These are phyloP conservation scores for Plotosus lineatus DNA, from an alignment of 2,113 vertebrate genomes.

Conservation along the genomic window DNA sequence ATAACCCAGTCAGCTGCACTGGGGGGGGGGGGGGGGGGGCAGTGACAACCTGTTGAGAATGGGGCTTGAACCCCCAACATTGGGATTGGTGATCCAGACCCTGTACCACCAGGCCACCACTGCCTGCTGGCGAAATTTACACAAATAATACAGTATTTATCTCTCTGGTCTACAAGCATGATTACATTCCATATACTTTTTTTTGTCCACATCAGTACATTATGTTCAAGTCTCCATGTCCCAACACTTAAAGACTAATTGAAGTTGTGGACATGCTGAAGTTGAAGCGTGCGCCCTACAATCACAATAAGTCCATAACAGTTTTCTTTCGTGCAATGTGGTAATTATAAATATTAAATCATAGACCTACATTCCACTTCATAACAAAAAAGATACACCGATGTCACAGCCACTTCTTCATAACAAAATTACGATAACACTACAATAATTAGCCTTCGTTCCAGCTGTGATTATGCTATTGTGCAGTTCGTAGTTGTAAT, in stretches of 20 bases:
- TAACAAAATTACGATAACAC: not conserved
- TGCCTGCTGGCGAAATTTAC: no score
- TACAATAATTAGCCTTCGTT: not conserved
- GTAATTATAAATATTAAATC: not conserved
- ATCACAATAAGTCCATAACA: not conserved
- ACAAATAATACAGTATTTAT: no score
- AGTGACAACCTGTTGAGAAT: no score
- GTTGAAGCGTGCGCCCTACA: not conserved
- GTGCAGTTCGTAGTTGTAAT: not conserved
- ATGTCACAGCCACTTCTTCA: not conserved
- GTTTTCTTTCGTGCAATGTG: not conserved
- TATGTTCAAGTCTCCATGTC: not conserved
- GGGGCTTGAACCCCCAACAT: no score
- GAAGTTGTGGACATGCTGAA: not conserved
- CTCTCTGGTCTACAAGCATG: not conserved
- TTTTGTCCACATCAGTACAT: not conserved
- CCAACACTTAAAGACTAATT: not conserved
- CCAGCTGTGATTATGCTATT: not conserved
- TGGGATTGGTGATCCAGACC: no score
- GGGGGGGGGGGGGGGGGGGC: no score
- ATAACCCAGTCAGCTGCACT: no score
- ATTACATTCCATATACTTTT: not conserved
- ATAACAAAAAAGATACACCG: no score
- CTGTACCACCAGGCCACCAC: no score
- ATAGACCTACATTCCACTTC: not conserved